Evolutionary conservation across 1,140 invertebrate genomes (phyloP).

Genomic region (Himalopsyche phryganea): DNA sequence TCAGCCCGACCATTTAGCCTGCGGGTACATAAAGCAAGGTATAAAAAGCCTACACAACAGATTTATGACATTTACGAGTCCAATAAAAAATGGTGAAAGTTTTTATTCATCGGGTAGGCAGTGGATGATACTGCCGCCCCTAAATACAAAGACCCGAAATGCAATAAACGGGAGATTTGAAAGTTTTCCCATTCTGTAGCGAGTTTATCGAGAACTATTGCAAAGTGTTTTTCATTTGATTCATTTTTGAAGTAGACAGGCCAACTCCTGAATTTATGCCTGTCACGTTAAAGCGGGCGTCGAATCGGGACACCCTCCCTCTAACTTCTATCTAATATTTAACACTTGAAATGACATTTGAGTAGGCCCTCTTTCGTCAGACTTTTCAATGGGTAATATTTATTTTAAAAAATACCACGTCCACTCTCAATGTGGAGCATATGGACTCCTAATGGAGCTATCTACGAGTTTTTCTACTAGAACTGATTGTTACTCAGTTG

Average conservation of each 20-base stretch:
- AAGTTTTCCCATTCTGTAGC: neutral
- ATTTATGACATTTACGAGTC: conserved; percentile 2
- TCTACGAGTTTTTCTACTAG: too few species aligned
- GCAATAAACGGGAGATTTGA: neutral
- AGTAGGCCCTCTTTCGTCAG: too few species aligned
- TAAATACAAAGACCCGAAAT: neutral
- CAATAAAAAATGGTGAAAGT: conserved; percentile 13
- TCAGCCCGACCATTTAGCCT: too few species aligned
- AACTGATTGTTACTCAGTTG: too few species aligned
- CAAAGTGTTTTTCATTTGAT: neutral
- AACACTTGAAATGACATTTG: too few species aligned
- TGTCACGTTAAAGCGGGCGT: neutral
- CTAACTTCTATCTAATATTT: too few species aligned
- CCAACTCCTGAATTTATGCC: neutral
- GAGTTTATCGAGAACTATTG: neutral
- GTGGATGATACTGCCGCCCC: neutral
- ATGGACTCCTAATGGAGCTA: too few species aligned
- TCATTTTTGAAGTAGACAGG: neutral
- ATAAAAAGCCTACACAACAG: neutral
- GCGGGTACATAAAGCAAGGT: neutral
- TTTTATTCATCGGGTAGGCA: conserved; percentile 16
- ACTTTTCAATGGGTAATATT: too few species aligned
- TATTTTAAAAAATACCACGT: too few species aligned
- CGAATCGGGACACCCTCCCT: too few species aligned
- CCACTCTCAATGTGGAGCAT: too few species aligned